phyloP scores from a whole-genome alignment of 2,888 invertebrate species.

The Rhaphigaster nebulosa region DNA sequence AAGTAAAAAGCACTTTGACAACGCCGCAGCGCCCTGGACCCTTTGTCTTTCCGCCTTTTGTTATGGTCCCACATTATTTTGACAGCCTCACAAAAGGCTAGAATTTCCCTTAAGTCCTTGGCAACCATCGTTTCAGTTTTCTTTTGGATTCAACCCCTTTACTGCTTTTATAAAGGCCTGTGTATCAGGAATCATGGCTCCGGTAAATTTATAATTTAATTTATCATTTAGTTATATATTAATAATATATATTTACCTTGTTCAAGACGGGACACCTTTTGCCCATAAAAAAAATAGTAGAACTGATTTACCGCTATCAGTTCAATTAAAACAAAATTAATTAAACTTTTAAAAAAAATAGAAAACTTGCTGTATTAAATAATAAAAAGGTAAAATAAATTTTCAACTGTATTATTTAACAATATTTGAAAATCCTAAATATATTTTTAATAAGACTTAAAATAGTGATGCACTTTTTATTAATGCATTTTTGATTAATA shows the following conservation, averaged over 20 bases:
- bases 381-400: no score
- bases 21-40: neutral
- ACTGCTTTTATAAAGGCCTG: neutral
- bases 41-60: constrained; percentile 16
- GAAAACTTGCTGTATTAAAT: no score
- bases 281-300: no score
- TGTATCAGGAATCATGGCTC: neutral
- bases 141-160: neutral
- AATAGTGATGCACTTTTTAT: no score
- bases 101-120: constrained; percentile 17
- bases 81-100: constrained; percentile 23
- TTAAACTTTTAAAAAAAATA: no score
- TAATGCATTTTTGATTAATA: no score
- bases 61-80: constrained; percentile 22
- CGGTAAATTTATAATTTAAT: neutral
- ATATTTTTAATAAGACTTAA: no score
- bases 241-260: neutral
- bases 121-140: constrained; percentile 5
- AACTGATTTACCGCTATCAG: no score
- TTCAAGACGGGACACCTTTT: no score
- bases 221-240: neutral
- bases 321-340: no score
- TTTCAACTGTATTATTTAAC: no score
- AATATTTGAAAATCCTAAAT: no score
- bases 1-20: neutral